Percentiles rank a stretch among this genome's conserved stretches.
Evolutionary conservation across 2,113 vertebrate species (phyloP).

Genomic region (Pterocles gutturalis): DNA sequence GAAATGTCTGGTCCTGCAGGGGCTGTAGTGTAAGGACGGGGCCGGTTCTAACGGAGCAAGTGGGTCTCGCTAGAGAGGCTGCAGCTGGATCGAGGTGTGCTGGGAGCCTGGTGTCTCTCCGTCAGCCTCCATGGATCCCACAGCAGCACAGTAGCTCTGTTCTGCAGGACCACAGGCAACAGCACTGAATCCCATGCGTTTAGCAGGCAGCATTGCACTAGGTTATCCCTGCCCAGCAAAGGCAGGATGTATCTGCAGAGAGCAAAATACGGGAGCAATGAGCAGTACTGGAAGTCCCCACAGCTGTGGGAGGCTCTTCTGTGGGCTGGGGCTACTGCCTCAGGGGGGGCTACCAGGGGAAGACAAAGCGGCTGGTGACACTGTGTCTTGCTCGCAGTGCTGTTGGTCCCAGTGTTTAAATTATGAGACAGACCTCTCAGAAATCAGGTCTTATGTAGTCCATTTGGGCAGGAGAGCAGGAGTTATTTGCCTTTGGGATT

Average conservation of each 20-base stretch:
- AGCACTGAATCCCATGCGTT: fast-evolving
- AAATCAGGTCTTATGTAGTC: not conserved
- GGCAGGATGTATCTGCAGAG: not conserved
- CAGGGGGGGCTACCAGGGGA: not conserved
- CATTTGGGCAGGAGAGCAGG: not conserved
- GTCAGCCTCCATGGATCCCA: not conserved
- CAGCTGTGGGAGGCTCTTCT: not conserved
- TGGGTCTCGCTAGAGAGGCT: not conserved
- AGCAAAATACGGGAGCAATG: not conserved
- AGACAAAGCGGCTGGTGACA: not conserved
- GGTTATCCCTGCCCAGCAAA: not conserved
- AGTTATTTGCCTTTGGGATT: not conserved
- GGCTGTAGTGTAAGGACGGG: not conserved
- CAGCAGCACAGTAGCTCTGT: fast-evolving
- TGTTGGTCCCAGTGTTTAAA: not conserved
- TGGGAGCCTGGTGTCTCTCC: not conserved
- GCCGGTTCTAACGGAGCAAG: not conserved
- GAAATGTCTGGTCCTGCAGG: not conserved
- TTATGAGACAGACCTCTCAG: not conserved
- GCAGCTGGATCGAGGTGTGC: not conserved
- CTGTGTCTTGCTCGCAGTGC: not conserved
- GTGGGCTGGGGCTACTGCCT: not conserved
- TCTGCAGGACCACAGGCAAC: not conserved
- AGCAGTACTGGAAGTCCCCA: not conserved
- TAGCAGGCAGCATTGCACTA: not conserved